A percentile compares a stretch with the other conserved stretches of the same genome.
phyloP scores from a whole-genome alignment of 2,113 vertebrate genomes.

The Crotalus viridis region DNA sequence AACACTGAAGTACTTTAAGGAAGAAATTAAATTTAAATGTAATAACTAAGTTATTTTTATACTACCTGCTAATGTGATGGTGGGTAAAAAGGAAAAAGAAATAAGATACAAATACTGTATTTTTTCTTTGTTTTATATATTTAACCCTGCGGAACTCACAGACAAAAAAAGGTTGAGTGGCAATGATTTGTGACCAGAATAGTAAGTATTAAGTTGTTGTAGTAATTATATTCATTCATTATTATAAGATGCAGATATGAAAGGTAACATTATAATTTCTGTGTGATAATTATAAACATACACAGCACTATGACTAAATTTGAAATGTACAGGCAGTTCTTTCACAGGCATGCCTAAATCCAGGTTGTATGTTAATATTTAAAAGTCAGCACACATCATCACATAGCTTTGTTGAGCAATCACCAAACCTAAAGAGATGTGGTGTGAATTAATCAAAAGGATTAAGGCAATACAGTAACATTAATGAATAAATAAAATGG shows the following conservation, averaged over 20 bases:
- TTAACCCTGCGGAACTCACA: conserved; percentile 24
- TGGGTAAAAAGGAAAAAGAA: neutral
- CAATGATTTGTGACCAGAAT: conserved; percentile 9
- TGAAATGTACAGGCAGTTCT: conserved; percentile 38
- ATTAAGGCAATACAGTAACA: conserved; percentile 25
- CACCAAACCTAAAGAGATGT: conserved; percentile 25
- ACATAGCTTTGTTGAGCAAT: conserved; percentile 32
- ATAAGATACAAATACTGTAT: neutral
- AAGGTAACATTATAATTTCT: conserved; percentile 41
- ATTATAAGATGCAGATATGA: conserved; percentile 31
- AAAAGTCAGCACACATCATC: conserved; percentile 25
- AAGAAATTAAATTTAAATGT: neutral
- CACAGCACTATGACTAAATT: conserved; percentile 26
- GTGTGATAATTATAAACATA: conserved; percentile 47
- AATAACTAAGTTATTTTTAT: neutral
- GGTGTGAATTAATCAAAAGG: conserved; percentile 22
- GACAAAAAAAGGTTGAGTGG: neutral
- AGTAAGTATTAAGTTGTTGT: conserved; percentile 11
- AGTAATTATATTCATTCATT: conserved; percentile 17
- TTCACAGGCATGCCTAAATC: conserved; percentile 29
- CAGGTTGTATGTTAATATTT: conserved; percentile 22
- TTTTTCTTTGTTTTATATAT: conserved; percentile 7
- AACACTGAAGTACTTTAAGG: neutral
- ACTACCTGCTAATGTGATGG: neutral
- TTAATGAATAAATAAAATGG: conserved; percentile 38